Evolutionary conservation across 2,888 invertebrate genomes (phyloP), one percentile per base, ranked within the genome.

Genomic region (Megamerina dolium): DNA sequence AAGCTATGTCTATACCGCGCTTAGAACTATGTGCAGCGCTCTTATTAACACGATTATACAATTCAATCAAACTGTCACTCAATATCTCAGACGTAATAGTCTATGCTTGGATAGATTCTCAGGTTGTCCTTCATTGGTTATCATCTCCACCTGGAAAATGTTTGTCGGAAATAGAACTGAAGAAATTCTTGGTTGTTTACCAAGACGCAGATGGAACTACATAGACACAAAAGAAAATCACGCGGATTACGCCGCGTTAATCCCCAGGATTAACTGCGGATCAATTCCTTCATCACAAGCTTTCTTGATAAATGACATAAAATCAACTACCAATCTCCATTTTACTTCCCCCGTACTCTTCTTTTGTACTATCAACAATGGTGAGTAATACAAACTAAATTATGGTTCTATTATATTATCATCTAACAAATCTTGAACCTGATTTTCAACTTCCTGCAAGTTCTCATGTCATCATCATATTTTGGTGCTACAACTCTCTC

Each of bases 71-170:
- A 17, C 4, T 17, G 1, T 18, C 29, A 26, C 16, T 37, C 5
- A 21, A 35, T 6, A 37, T 39, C 4, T 4, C 5, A 34, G 30
- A 36, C 5, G 12, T 13, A 14, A 41, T 26, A 14, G 46, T 46
- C 17, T 53, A 30, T 43, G 52, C 47, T 17, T 51, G 49, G 50
- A 43, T 31, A 9, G 47, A 51, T 23, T 51, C 50, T 14, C 35
- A 30, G 16, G 29, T 59, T 10, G 53, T 52, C 2, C 34, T 58
- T 12, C 37, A 51, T 14, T 59, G 57, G 56, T 27, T 57, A 2
- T 46, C 50, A 14, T 49, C 49, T 6, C 48, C 44, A 4, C 44
- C 51, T 14, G 36, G 44, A 6, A 51, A n/a, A n/a, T n/a, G n/a
- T n/a, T n/a, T n/a, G n/a, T n/a, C n/a, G n/a, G n/a, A n/a, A n/a